phyloP scores from a whole-genome alignment of 2,888 invertebrate genomes.

The Protodeltote pygarga region DNA sequence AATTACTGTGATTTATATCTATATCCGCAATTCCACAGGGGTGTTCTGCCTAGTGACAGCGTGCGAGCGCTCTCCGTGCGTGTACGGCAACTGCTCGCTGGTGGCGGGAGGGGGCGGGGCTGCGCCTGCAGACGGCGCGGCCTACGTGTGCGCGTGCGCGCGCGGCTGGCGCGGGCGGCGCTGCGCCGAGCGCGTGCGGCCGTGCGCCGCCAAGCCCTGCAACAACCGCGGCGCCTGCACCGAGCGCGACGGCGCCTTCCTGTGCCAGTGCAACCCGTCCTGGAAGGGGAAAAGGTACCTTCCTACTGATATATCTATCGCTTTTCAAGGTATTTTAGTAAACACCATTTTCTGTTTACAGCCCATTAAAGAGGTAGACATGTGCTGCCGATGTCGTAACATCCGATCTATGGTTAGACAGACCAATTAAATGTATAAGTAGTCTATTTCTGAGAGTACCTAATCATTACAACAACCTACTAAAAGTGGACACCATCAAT shows the following conservation, averaged over 20 bases:
- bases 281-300: constrained; percentile 82
- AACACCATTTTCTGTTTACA: too few species aligned
- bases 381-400: too few species aligned
- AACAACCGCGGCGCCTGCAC: constrained; percentile 91
- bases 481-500: too few species aligned
- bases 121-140: constrained; percentile 69
- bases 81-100: constrained; percentile 89
- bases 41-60: constrained; percentile 92
- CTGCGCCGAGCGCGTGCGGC: constrained; percentile 89
- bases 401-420: too few species aligned
- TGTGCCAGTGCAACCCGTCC: constrained; percentile 91
- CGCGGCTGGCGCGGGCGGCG: constrained; percentile 86
- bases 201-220: constrained; percentile 91
- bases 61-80: constrained; percentile 91
- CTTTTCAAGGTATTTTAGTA: too few species aligned
- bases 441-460: too few species aligned
- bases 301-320: too few species aligned
- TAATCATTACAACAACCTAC: too few species aligned
- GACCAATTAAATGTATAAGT: too few species aligned
- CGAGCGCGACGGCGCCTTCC: constrained; percentile 88
- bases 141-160: constrained; percentile 89
- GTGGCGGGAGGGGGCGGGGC: constrained; percentile 56
- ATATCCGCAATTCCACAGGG: constrained; percentile 76
- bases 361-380: too few species aligned
- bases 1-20: too few species aligned